Percentiles rank a stretch among this genome's conserved stretches.
Conservation (phyloP, 2,888 invertebrate species). For the Actias luna region DNA sequence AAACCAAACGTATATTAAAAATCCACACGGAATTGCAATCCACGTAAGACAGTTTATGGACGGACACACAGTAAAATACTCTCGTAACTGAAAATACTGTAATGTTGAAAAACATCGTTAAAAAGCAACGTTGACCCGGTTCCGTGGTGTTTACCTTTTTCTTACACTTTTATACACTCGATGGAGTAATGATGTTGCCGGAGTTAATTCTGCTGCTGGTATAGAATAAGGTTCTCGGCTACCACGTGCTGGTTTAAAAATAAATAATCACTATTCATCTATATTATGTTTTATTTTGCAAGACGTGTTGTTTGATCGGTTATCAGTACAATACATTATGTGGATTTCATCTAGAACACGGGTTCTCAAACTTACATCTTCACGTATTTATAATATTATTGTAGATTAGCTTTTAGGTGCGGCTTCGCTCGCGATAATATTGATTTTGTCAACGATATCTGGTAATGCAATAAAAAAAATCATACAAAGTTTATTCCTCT, state of each 20-base stretch:
- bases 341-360: too few relatives aligned
- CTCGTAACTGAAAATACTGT: slow-evolving; percentile 43
- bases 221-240: slow-evolving; percentile 22
- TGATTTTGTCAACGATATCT: too few relatives aligned
- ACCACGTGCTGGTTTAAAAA: slow-evolving; percentile 4
- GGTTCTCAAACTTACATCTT: too few relatives aligned
- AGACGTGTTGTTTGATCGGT: background rate
- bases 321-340: background rate
- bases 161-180: slow-evolving; percentile 28
- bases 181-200: slow-evolving; percentile 21
- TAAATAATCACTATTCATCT: background rate
- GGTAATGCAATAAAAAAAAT: too few relatives aligned
- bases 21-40: slow-evolving; percentile 28
- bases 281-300: background rate
- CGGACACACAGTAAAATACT: slow-evolving; percentile 35
- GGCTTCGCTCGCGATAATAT: too few relatives aligned
- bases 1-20: background rate
- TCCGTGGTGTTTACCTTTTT: slow-evolving; percentile 46
- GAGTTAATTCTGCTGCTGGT: slow-evolving; percentile 9
- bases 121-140: slow-evolving; percentile 50
- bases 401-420: too few relatives aligned
- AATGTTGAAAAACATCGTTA: slow-evolving; percentile 54
- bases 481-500: too few relatives aligned
- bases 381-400: too few relatives aligned
- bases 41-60: slow-evolving; percentile 54